These are phyloP conservation scores for Glyptemys insculpta DNA, from an alignment of 2,797 vertebrate genomes.

Conservation along the genomic window DNA sequence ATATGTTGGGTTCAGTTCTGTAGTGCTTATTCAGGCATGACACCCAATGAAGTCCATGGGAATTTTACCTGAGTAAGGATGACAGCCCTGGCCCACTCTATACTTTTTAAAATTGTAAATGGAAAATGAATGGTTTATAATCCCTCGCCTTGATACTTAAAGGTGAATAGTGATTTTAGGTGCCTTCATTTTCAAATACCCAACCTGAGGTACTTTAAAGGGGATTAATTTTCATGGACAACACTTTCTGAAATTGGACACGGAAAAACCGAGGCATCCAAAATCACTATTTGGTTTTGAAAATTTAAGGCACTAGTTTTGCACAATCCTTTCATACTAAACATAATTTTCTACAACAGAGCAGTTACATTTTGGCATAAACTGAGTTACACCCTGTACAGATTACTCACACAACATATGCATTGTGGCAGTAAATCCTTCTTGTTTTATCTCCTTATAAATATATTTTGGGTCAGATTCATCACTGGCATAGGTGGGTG, in stretches of 20 bases:
- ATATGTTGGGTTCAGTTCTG: not conserved
- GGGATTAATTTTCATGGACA: fast-evolving
- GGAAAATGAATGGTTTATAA: not conserved
- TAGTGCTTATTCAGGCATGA: not conserved
- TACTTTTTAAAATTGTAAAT: not conserved
- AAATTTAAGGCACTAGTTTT: not conserved
- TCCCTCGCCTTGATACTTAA: not conserved
- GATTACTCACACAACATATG: not conserved
- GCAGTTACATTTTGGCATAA: not conserved
- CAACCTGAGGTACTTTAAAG: not conserved
- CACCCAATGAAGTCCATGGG: not conserved
- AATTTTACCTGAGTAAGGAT: not conserved
- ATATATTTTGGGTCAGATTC: not conserved
- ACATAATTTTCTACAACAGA: not conserved
- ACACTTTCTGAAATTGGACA: fast-evolving
- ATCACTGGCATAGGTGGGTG: fast-evolving
- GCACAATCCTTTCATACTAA: not conserved
- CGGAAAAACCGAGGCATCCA: not conserved
- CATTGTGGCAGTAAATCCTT: not conserved
- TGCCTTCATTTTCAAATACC: not conserved
- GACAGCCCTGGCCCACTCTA: not conserved
- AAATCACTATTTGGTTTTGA: not conserved
- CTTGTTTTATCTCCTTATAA: fast-evolving
- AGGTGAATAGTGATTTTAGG: not conserved
- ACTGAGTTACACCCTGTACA: not conserved